Evolutionary conservation across 2,888 invertebrate genomes (phyloP), one percentile per base, ranked within the genome.

Genomic region (Trilocha varians): DNA sequence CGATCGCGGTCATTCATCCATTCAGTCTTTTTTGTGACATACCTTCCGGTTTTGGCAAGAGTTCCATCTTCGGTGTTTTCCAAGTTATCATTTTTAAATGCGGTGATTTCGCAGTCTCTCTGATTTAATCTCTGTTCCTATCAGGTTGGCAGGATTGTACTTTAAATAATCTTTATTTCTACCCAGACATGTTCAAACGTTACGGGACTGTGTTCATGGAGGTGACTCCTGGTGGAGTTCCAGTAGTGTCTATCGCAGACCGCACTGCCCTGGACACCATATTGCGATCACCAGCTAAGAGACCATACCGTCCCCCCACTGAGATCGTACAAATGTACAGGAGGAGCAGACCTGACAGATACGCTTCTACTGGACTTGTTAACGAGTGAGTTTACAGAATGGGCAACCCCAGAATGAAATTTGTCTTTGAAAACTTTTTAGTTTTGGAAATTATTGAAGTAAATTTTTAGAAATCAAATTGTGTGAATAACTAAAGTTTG

Each of bases 331-430:
- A 91, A 38, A 87, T 90, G 56, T 95, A 95, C 75, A 84, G 95
- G 18, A 87, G 80, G 41, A 89, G 90, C 35, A 85, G 92, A 13
- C 92, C 92, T 0, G 95, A 95, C 62, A 87, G 93, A 66, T 96
- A 95, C 70, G 90, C 93, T 18, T 93, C 92, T 50, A 89, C 91
- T 16, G 95, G 96, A 52, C 87, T 96, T 39, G 93, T 93, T 18
- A 95, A 95, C 70, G 94, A 94, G 91, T 94, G 83, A 90, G 93
- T 89, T 47, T n/a, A n/a, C n/a, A n/a, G n/a, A n/a, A n/a, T n/a
- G n/a, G n/a, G n/a, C n/a, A n/a, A n/a, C n/a, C n/a, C n/a, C n/a
- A n/a, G n/a, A n/a, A n/a, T n/a, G n/a, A n/a, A n/a, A n/a, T n/a
- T n/a, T n/a, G n/a, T n/a, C n/a, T n/a, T n/a, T n/a, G n/a, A n/a